Base-by-base conservation (phyloP, 2,113 vertebrate species). In the Glaucomys volans region DNA sequence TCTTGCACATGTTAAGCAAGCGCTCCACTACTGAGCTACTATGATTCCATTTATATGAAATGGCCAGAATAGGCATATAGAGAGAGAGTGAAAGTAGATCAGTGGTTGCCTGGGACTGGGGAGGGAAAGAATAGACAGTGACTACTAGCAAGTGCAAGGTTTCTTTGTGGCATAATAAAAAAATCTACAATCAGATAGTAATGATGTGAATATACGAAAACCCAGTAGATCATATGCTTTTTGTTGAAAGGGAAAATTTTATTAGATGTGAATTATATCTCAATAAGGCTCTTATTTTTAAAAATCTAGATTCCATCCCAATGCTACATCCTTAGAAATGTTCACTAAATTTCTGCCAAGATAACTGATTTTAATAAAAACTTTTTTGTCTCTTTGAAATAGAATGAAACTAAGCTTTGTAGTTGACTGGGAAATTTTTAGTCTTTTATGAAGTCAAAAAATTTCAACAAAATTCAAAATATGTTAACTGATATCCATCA, bases 271-370 rank as follows among this genome's bases (percentile, higher is more conserved):
- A 87, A 84, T 94, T 94, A 52, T 82, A 92, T 74, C 14, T 84
- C 64, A 91, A n/a, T 64, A 81, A 88, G 47, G 1, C 72, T 95
- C 20, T 76, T 83, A 54, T 67, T 79, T 72, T 81, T 28, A 40
- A 50, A 94, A 81, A 37, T 66, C 3, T 71, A 84, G 47, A 54
- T 91, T 95, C 28, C 6, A 76, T 81, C 40, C 30, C 82, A 87
- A 62, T 67, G 18, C 81, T 87, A 87, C 0, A 67, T 94, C 75
- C 2, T 81, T 95, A 59, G 77, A 35, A 90, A 90, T 84, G 32
- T 52, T 92, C n/a, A 94, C 79, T 89, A 87, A 87, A 83, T 95
- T 94, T 96, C 86, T 96, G 57, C 81, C 37, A 75, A 67, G 28
- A 50, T 32, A 59, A 24, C 17, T 57, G 4, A 26, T 83, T 83